These are phyloP conservation scores for Amblyjoppa fuscipennis DNA, from an alignment of 2,888 invertebrate species.

Conservation along the genomic window DNA sequence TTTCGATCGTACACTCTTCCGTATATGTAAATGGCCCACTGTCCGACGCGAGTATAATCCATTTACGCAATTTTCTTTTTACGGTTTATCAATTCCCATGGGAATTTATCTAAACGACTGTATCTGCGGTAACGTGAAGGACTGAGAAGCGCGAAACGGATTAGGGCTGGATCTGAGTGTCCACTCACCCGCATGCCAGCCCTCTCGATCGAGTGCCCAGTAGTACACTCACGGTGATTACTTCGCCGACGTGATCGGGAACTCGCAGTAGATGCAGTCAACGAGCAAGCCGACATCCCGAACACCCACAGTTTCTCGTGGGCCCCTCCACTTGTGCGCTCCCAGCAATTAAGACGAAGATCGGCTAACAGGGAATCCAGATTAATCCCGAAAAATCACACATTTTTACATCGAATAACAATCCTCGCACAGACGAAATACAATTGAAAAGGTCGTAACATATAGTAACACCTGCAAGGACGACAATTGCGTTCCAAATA, in stretches of 20 bases:
- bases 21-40: no score
- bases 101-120: background rate
- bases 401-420: no score
- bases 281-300: background rate
- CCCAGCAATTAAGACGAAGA: background rate
- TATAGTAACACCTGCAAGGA: no score
- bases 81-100: background rate
- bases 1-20: no score
- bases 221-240: slow-evolving; percentile 22
- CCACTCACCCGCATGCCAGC: background rate
- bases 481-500: no score
- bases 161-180: background rate
- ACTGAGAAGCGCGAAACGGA: background rate
- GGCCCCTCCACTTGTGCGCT: background rate
- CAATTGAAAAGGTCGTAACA: no score
- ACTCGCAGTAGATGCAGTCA: slow-evolving; percentile 15
- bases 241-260: slow-evolving; percentile 9
- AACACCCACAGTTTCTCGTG: background rate
- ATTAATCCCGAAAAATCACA: background rate
- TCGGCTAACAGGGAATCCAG: background rate
- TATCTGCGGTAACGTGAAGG: background rate
- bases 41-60: no score
- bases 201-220: slow-evolving; percentile 1
- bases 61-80: background rate
- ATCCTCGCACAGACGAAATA: no score